These are phyloP conservation scores for Pogonus chalceus DNA, from an alignment of 1,140 invertebrate genomes.

Conservation along the genomic window DNA sequence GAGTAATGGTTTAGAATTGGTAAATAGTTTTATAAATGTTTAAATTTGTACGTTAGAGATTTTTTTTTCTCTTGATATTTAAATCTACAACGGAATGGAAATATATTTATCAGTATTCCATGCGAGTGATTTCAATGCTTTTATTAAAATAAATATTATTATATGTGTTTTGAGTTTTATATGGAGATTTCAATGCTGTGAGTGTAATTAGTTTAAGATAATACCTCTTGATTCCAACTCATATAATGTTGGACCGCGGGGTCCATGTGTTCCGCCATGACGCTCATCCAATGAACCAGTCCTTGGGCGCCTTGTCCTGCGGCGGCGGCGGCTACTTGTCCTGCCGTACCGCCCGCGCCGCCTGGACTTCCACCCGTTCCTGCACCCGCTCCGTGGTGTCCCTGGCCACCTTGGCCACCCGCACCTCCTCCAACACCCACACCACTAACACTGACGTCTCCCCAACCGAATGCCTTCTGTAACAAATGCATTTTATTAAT, in stretches of 20 bases:
- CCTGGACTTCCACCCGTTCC: slow-evolving; percentile 30
- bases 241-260: slow-evolving; percentile 55
- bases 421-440: slow-evolving; percentile 34
- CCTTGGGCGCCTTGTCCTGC: slow-evolving; percentile 53
- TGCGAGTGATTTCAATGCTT: too few relatives aligned
- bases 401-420: slow-evolving; percentile 32
- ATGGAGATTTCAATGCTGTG: too few relatives aligned
- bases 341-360: slow-evolving; percentile 27
- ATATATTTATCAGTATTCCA: too few relatives aligned
- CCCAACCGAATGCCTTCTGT: slow-evolving; percentile 35
- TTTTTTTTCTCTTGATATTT: too few relatives aligned
- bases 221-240: slow-evolving; percentile 36
- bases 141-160: too few relatives aligned
- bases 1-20: too few relatives aligned
- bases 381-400: slow-evolving; percentile 19
- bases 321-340: slow-evolving; percentile 33
- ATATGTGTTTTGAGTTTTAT: too few relatives aligned
- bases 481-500: slow-evolving; percentile 21
- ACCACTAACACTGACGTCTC: slow-evolving; percentile 40
- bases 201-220: too few relatives aligned
- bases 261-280: slow-evolving; percentile 69
- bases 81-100: too few relatives aligned
- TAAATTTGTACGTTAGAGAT: too few relatives aligned
- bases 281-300: slow-evolving; percentile 73
- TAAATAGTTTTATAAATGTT: too few relatives aligned